These are phyloP conservation scores for Drepana arcuata DNA, from an alignment of 1,140 invertebrate species.

Conservation along the genomic window DNA sequence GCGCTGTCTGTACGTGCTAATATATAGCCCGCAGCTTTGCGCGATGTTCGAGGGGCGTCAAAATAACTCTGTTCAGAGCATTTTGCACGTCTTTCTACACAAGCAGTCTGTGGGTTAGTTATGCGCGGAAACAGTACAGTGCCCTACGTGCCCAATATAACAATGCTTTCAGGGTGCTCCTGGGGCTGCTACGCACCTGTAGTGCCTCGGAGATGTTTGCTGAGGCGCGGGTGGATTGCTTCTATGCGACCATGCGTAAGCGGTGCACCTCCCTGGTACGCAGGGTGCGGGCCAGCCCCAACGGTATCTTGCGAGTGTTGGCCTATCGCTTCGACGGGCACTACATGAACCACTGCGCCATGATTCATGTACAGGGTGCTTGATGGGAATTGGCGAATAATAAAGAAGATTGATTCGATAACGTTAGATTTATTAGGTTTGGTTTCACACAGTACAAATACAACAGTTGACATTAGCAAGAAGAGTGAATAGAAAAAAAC, in stretches of 20 bases:
- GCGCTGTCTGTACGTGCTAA: conserved; percentile 2
- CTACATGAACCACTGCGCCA: too few species aligned
- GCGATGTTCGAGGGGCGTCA: too few species aligned
- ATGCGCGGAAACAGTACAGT: conserved; percentile 1
- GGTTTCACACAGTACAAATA: conserved; percentile 1
- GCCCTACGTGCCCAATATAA: too few species aligned
- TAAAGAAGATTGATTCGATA: background rate
- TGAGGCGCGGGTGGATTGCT: background rate
- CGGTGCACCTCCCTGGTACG: too few species aligned
- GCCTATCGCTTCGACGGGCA: too few species aligned
- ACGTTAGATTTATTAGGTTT: conserved; percentile 3
- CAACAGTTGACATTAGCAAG: background rate
- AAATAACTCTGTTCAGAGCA: conserved; percentile 1
- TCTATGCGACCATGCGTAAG: too few species aligned
- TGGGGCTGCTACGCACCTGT: too few species aligned
- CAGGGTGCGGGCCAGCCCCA: too few species aligned
- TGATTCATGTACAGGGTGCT: too few species aligned
- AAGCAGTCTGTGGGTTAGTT: background rate
- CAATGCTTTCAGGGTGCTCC: too few species aligned
- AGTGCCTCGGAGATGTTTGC: background rate
- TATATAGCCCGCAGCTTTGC: conserved; percentile 3
- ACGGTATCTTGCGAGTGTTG: too few species aligned
- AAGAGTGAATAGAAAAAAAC: background rate
- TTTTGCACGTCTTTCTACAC: conserved; percentile 2
- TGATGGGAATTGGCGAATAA: background rate